A percentile compares a stretch with the other conserved stretches of the same genome.
Conservation (phyloP, 2,797 vertebrate species). For the Tenualosa ilisha region DNA sequence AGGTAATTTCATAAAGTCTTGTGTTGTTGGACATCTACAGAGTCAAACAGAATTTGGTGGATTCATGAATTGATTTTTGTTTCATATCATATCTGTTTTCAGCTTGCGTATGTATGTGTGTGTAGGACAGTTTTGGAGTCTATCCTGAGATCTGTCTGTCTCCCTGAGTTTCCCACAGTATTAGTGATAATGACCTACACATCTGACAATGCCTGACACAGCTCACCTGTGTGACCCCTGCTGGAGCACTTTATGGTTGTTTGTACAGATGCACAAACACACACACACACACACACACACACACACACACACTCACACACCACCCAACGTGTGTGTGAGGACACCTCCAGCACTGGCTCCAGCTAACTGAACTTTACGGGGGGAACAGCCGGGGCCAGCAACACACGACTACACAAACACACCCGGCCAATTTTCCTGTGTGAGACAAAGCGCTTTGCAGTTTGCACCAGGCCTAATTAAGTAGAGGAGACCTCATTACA, state of each 20-base stretch:
- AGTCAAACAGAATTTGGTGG: neutral
- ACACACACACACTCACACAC: neutral
- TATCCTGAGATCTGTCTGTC: neutral
- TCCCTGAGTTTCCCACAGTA: neutral
- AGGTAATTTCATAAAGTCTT: neutral
- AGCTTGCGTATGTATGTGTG: neutral
- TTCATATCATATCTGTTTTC: neutral
- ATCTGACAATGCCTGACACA: neutral
- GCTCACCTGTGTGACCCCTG: neutral
- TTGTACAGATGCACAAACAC: neutral
- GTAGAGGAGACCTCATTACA: constrained; percentile 19
- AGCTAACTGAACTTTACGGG: neutral
- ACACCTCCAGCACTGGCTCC: neutral
- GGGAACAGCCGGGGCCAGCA: neutral
- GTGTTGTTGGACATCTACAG: neutral
- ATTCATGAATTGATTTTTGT: neutral
- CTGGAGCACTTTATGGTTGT: neutral
- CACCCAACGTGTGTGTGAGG: neutral
- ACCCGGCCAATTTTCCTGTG: constrained; percentile 25
- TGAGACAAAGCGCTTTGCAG: constrained; percentile 18
- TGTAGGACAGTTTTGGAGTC: neutral
- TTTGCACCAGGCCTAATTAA: constrained; percentile 30
- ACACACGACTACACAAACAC: constrained; percentile 20
- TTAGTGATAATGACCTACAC: neutral
- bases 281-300: too few relatives aligned